phyloP scores from a whole-genome alignment of 2,888 invertebrate species.

The Clanis bilineata region DNA sequence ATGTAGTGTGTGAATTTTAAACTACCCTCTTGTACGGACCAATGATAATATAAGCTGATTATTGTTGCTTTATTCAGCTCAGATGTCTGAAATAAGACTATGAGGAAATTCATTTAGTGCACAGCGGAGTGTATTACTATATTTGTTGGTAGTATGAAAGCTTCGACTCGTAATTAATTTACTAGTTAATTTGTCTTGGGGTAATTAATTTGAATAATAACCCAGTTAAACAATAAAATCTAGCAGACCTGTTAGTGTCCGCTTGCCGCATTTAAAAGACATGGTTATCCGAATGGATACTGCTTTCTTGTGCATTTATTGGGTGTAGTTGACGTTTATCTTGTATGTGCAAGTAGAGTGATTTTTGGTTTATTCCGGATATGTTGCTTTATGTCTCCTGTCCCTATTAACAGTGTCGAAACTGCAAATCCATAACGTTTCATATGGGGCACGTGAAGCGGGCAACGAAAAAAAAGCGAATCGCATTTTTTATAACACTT shows the following conservation, averaged over 20 bases:
- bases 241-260: not conserved
- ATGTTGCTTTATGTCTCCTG: no score
- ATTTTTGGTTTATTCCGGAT: not conserved
- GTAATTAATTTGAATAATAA: not conserved
- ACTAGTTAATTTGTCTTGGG: not conserved
- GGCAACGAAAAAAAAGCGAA: no score
- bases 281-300: not conserved
- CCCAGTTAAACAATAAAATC: not conserved
- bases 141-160: not conserved
- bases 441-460: no score
- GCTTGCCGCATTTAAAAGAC: not conserved
- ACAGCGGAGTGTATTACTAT: not conserved
- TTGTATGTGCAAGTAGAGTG: no score
- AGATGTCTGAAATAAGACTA: not conserved
- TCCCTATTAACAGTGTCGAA: no score
- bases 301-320: not conserved
- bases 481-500: not conserved
- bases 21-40: slow-evolving; percentile 1
- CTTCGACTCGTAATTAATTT: not conserved
- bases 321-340: not conserved
- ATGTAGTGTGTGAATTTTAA: not conserved
- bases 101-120: not conserved
- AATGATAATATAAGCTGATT: slow-evolving; percentile 7
- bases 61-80: not conserved
- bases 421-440: no score